Base-by-base conservation (phyloP, 1,140 invertebrate genomes). In the Scaptomyza graminum region DNA sequence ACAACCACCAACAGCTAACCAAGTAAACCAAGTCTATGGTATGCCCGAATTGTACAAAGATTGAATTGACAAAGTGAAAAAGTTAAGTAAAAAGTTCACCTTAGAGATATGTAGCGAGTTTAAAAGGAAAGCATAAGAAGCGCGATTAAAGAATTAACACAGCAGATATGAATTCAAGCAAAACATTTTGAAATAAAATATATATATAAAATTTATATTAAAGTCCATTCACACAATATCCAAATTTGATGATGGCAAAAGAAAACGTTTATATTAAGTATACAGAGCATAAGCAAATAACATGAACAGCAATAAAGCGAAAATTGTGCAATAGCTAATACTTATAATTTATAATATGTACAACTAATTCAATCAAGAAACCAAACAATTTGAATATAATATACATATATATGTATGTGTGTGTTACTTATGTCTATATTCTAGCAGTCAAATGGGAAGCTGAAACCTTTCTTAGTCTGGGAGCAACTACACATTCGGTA, bases 371-470 rank as follows among this genome's bases (percentile, higher is more conserved):
- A 84, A 60, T 44, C 51, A 69, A 57, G 28, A 76, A 57, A 7
- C 51, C 28, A 66, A 69, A 65, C n/a, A 68, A 46, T 60, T 82
- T 69, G 39, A 28, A 73, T 28, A 61, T 39, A 73, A 61, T 39
- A 44, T 41, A 62, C 41, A 28, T 54, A 22, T 63, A 37, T 52
- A 31, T 62, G 37, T 62, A 62, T 62, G 54, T 83, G 79, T 76
- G 75, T 87, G 82, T 87, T 88, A 79, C 82, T 88, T 79, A 71
- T 88, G 83, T 87, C 82, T 87, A 87, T 79, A 87, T 88, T 79
- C 85, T 87, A 66, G 62, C 54, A 44, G 59, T 51, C 57, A 22
- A 49, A 44, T 31, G 28, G 6, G 1, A 31, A 7, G 28, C 28
- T 6, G 28, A 31, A 31, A 31, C 28, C 28, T 28, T 7, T 6